Evolutionary conservation across 2,888 invertebrate species (phyloP), one percentile per base, ranked within the genome.

Genomic region (Diarsia dahlii): DNA sequence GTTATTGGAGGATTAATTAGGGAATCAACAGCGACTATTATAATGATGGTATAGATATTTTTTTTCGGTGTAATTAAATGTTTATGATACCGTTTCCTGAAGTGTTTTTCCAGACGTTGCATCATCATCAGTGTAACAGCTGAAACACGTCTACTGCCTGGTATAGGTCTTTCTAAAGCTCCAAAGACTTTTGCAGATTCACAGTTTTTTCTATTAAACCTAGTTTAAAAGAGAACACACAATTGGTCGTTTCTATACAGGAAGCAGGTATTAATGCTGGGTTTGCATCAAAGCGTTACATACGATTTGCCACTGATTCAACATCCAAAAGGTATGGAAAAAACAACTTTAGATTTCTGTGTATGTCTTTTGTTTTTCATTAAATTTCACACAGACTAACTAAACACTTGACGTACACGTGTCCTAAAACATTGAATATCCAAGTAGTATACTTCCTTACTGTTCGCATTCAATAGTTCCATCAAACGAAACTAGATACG

Each of bases 1-100:
- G 74, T 75, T 74, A 80, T 69, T 69, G n/a, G 45, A 71, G 9
- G 18, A 50, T 28, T 72, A 71, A 80, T 86, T 76, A 84, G 28
- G 52, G 50, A 74, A 75, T 62, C 23, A 80, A 71, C 28, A 45
- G 23, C 23, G 50, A 50, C 45, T 46, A 52, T 15, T n/a, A 62
- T 58, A 20, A 34, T 28, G 20, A 60, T 34, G 34, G 34, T 34
- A 60, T 20, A 34, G 60, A 34, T 20, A n/a, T 18, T 18, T 34
- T 18, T 9, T 4, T 60, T 60, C 18, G 0, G 4, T 18, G 34
- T 1, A 60, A 60, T 34, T 20, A 10, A 58, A 9, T 34, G 34
- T 34, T 13, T 34, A 60, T 34, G 60, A 18, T 1, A 60, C 10
- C 9, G 18, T 60, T 18, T 60, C 0, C 9, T 18, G 9, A 28